Percentiles rank a stretch among this genome's conserved stretches.
Evolutionary conservation across 2,888 invertebrate genomes (phyloP).

Genomic region (Siphonodentalium dalli): DNA sequence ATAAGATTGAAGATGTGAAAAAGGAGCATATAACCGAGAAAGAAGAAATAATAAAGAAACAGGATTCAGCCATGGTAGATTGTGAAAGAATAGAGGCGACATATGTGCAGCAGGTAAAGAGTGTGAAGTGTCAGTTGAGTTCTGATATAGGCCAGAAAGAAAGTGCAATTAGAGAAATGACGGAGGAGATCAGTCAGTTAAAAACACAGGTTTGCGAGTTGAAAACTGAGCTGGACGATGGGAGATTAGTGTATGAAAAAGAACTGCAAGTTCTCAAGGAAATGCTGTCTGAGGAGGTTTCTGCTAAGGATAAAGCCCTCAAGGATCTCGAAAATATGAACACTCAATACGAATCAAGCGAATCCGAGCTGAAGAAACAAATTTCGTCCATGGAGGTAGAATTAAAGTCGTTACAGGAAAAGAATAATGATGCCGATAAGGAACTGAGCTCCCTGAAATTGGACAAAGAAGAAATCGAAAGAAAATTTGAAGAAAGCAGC

Average conservation of each 20-base stretch:
- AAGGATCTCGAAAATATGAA: too few species aligned
- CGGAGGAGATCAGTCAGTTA: slow-evolving; percentile 27
- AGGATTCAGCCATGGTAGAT: slow-evolving; percentile 30
- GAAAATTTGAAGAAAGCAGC: slow-evolving; percentile 31
- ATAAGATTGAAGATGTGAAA: slow-evolving; percentile 35
- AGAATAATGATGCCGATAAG: too few species aligned
- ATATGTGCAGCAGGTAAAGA: too few species aligned
- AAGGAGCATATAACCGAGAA: slow-evolving; percentile 40
- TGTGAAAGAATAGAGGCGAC: not conserved
- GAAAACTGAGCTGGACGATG: slow-evolving; percentile 64
- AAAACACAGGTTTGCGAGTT: slow-evolving; percentile 31
- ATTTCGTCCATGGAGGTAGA: too few species aligned
- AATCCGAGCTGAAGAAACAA: too few species aligned
- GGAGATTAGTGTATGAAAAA: slow-evolving; percentile 49
- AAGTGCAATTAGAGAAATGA: too few species aligned
- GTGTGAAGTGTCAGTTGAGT: too few species aligned
- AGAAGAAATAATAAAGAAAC: slow-evolving; percentile 36
- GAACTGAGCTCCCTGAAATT: too few species aligned
- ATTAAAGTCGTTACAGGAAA: too few species aligned
- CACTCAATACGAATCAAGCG: slow-evolving; percentile 75
- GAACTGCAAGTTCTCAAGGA: slow-evolving; percentile 24
- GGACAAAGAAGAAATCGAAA: slow-evolving; percentile 32
- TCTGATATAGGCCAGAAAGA: too few species aligned
- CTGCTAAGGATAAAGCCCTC: not conserved
- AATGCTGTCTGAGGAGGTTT: slow-evolving; percentile 9